Evolutionary conservation across 2,797 vertebrate genomes (phyloP).

Genomic region (Darevskia nairensis): DNA sequence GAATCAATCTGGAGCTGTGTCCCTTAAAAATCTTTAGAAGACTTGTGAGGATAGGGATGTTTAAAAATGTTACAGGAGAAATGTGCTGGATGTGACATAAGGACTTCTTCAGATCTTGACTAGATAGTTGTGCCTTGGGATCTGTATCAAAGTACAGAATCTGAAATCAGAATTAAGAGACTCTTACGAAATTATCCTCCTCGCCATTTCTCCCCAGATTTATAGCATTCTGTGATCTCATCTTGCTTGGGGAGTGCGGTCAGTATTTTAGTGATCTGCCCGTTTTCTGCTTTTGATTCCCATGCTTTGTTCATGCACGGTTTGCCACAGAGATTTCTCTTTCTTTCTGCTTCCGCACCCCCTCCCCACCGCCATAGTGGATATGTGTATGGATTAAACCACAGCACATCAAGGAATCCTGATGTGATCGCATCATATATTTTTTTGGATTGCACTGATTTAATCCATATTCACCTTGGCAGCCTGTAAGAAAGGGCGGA

Average conservation of each 20-base stretch:
- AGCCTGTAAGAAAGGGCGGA: not conserved
- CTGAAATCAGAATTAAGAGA: not conserved
- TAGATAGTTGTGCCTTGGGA: not conserved
- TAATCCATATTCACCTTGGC: not conserved
- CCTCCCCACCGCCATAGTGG: not conserved
- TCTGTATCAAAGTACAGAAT: not conserved
- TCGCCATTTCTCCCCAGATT: not conserved
- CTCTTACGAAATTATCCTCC: not conserved
- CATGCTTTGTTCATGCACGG: too few relatives aligned
- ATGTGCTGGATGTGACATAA: not conserved
- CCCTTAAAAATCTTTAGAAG: not conserved
- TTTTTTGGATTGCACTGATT: not conserved
- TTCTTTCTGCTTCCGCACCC: not conserved
- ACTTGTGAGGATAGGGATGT: not conserved
- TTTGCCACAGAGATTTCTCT: not conserved
- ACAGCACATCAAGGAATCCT: not conserved
- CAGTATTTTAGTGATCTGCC: not conserved
- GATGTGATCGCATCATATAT: not conserved
- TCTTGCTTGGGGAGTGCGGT: not conserved
- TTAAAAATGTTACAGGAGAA: not conserved
- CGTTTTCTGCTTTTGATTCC: not conserved
- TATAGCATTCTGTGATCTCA: not conserved
- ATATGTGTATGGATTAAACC: not conserved
- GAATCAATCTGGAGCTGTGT: not conserved
- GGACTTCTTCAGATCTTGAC: not conserved